These are phyloP conservation scores for Drosophila asahinai DNA, from an alignment of 1,140 invertebrate species.

Conservation along the genomic window DNA sequence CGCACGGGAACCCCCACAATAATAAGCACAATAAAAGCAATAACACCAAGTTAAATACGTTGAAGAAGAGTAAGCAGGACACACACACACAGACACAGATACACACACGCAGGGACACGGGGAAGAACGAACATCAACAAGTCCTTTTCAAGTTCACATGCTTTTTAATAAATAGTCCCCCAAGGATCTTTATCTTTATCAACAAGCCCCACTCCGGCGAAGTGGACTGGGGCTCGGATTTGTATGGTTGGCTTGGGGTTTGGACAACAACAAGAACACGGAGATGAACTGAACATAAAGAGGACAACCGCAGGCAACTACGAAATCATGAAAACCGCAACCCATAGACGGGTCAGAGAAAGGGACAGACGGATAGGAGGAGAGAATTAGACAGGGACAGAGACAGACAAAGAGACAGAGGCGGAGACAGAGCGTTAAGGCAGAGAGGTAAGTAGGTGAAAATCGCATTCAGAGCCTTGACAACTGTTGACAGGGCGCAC, in stretches of 20 bases:
- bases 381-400: constrained; percentile 26
- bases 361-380: background rate
- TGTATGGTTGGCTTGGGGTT: constrained; percentile 14
- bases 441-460: constrained; percentile 64
- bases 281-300: constrained; percentile 62
- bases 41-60: constrained; percentile 63
- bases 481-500: constrained; percentile 72
- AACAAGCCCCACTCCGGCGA: constrained; percentile 28
- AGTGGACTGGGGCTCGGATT: constrained; percentile 6
- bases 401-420: constrained; percentile 21
- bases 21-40: constrained; percentile 76
- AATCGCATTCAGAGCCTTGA: constrained; percentile 74
- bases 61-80: constrained; percentile 40
- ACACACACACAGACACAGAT: constrained; percentile 25
- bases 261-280: constrained; percentile 26
- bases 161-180: constrained; percentile 83
- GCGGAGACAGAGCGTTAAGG: constrained; percentile 23
- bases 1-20: constrained; percentile 55
- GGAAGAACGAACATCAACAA: constrained; percentile 74
- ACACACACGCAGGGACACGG: constrained; percentile 24
- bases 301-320: constrained; percentile 66
- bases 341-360: constrained; percentile 24
- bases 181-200: constrained; percentile 76
- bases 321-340: constrained; percentile 66
- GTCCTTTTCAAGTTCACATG: constrained; percentile 83